Evolutionary conservation across 2,888 invertebrate genomes (phyloP), one percentile per base, ranked within the genome.

Genomic region (Trachelus tabidus): DNA sequence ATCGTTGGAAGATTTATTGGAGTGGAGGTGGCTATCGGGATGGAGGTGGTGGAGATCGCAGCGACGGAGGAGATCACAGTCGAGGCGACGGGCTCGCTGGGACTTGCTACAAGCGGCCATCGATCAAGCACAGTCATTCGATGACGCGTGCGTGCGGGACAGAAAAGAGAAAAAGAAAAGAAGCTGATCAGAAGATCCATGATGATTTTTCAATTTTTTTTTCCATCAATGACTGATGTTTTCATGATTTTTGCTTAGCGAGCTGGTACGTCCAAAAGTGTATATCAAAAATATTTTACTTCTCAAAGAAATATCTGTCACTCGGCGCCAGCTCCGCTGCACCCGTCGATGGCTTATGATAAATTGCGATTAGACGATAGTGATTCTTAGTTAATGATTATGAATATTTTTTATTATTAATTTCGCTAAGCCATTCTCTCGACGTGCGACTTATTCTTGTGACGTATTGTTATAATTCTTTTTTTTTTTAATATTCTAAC

Each of bases 21-120:
- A 34, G 90, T 90, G 73, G 88, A 90, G 33, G 90, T 90, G 73
- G 90, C 89, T 78, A 90, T 88, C 56, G 91, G 90, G 37, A 88
- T 82, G 76, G 90, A 88, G 74, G 87, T 85, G 77, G 87, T 84
- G 56, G 89, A 92, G 86, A 94, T 93, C 84, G 93, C 93, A 92
- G 89, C 86, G 81, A 87, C 88, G 78, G 87, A 86, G 81, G 87
- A 86, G 77, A 84, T 81, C 80, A 85, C 85, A 80, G 84, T 83
- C 81, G 78, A 78, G 69, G 68, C 71, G 73, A 85, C 85, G 69
- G 85, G 80, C 76, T 86, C 87, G 83, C 83, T 86, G 79, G 88
- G 87, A 77, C 85, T 89, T 81, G 86, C 87, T 88, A 85, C 82
- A 78, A 78, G 78, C 78, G 73, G 75, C 78, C 78, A 78, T 78